These are phyloP conservation scores for Drosophila sulfurigaster DNA, from an alignment of 1,140 invertebrate species.

Conservation along the genomic window DNA sequence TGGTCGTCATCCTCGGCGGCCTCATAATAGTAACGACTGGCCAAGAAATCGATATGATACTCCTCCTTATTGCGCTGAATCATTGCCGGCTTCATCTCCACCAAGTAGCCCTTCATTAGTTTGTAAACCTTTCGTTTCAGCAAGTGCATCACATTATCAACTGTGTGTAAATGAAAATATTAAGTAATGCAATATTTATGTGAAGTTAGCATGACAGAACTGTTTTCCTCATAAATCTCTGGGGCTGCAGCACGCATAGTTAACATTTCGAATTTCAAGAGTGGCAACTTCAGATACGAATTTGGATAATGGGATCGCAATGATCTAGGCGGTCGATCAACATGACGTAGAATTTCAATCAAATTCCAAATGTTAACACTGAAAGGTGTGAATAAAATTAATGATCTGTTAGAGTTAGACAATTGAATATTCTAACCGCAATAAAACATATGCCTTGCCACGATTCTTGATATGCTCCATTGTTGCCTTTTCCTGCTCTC, in stretches of 20 bases:
- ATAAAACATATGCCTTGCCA: slow-evolving; percentile 65
- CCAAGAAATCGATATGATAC: slow-evolving; percentile 71
- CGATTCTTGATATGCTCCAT: slow-evolving; percentile 73
- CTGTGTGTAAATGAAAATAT: slow-evolving; percentile 33
- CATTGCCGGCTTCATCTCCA: slow-evolving; percentile 56
- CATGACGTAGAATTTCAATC: slow-evolving; percentile 70
- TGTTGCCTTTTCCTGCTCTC: slow-evolving; percentile 36
- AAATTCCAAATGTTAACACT: slow-evolving; percentile 75
- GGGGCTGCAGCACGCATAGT: slow-evolving; percentile 76
- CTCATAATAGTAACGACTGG: slow-evolving; percentile 54
- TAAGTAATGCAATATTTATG: background rate
- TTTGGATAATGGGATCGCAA: slow-evolving; percentile 71
- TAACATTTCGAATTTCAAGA: slow-evolving; percentile 79
- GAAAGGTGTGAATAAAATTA: slow-evolving; percentile 1
- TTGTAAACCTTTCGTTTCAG: slow-evolving; percentile 74
- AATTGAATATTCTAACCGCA: slow-evolving; percentile 43
- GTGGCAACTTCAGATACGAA: slow-evolving; percentile 72
- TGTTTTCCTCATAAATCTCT: slow-evolving; percentile 73
- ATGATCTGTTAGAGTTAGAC: background rate
- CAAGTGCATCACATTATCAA: slow-evolving; percentile 68
- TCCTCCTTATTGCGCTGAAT: slow-evolving; percentile 60
- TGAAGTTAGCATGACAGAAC: slow-evolving; percentile 48
- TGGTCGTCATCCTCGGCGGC: slow-evolving; percentile 39
- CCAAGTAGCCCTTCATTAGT: slow-evolving; percentile 72
- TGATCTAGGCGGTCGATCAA: slow-evolving; percentile 64